Base-by-base conservation (phyloP, 2,113 vertebrate genomes). In the Planiliza haematocheilus region DNA sequence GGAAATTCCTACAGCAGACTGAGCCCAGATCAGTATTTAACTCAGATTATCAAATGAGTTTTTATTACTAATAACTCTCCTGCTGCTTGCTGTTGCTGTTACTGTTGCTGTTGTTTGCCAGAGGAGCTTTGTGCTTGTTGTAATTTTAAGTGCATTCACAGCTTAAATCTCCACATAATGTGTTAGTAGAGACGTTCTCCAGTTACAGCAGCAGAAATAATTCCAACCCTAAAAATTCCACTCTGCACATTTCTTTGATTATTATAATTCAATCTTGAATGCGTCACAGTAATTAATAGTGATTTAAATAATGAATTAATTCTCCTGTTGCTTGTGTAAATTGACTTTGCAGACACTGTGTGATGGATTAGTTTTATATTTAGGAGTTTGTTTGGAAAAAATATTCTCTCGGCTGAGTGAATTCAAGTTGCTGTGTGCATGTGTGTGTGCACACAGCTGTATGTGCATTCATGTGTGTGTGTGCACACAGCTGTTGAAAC, bases 251-350 rank as follows among this genome's bases (percentile, higher is more conserved):
- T 49, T 53, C 43, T 80, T 64, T 84, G 76, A 84, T 82, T 42
- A 49, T 20, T 24, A 51, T 45, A 57, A 78, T 62, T 78, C 58
- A 69, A 48, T 46, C 50, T 60, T 6, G 50, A 81, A 13, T 39
- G 24, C 67, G 34, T 51, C 41, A 39, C 59, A 41, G 24, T 63
- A 59, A 67, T 81, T 81, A 75, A 80, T 72, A 56, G 18, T 49
- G 72, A 65, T 69, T 81, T 64, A 53, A 75, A 73, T 73, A 70
- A 71, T 51, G 11, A 66, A 63, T 66, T 55, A 14, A 36, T 55
- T n/a, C 37, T 48, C 18, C 62, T 49, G 58, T 73, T 45, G 39
- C 66, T 49, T 36, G 12, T 39, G 12, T 72, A 70, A 70, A 81
- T 66, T 56, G 16, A 14, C 17, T 59, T 46, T 73, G 61, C 38